A percentile compares a stretch with the other conserved stretches of the same genome.
These are phyloP conservation scores for Cyclophora albipunctata DNA, from an alignment of 2,888 invertebrate species.

Conservation along the genomic window DNA sequence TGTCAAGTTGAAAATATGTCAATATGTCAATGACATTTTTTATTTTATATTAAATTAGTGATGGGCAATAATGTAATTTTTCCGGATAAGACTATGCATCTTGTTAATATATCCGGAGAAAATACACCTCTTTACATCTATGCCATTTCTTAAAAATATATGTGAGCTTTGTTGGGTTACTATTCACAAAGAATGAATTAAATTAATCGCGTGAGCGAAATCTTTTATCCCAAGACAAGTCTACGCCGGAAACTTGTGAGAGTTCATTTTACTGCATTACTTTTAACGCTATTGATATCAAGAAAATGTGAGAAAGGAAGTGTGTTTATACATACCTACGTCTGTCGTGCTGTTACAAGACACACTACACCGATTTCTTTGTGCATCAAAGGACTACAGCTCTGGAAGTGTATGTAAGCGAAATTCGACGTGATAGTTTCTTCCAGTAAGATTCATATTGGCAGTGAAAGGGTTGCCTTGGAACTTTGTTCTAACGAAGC, in stretches of 20 bases:
- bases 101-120: no score
- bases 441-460: conserved; percentile 63
- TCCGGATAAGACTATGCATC: no score
- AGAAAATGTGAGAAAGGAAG: conserved; percentile 75
- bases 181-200: conserved; percentile 24
- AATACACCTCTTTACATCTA: no score
- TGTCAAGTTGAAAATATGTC: no score
- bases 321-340: conserved; percentile 37
- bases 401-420: conserved; percentile 29
- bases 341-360: conserved; percentile 55
- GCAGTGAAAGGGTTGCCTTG: conserved; percentile 54
- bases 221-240: conserved; percentile 44
- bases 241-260: conserved; percentile 55
- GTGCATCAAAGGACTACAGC: conserved; percentile 50
- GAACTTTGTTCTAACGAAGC: conserved; percentile 58
- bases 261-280: conserved; percentile 54
- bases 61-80: no score
- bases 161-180: conserved; percentile 9
- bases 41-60: no score
- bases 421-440: conserved; percentile 51
- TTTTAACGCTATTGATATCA: conserved; percentile 65
- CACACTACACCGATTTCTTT: conserved; percentile 54
- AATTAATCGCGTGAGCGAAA: conserved; percentile 33
- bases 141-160: no score
- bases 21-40: no score